These are phyloP conservation scores for Hirudinaria manillensis DNA, from an alignment of 2,888 invertebrate genomes.

Conservation along the genomic window DNA sequence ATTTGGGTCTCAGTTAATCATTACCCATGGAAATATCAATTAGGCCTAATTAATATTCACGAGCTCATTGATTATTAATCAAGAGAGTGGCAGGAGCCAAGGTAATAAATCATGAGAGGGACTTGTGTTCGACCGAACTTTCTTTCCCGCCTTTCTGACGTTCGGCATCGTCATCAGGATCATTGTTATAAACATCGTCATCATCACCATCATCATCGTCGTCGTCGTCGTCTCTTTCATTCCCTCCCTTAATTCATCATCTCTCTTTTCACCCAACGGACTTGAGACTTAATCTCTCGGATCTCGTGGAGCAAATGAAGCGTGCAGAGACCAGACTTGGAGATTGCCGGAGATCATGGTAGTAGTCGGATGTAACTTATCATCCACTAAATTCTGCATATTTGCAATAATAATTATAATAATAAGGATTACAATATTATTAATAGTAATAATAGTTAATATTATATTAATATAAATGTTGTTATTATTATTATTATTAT, in stretches of 20 bases:
- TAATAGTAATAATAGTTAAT: too few species aligned
- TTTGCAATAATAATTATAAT: too few species aligned
- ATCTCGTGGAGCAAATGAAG: background rate
- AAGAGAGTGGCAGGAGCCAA: too few species aligned
- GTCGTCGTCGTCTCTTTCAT: background rate
- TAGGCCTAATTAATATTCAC: background rate
- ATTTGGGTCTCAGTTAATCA: background rate
- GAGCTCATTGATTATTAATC: too few species aligned
- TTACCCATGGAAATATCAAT: background rate
- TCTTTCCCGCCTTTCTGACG: background rate
- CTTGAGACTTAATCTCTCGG: background rate
- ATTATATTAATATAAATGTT: too few species aligned
- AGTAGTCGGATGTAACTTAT: too few species aligned
- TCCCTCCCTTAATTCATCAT: background rate
- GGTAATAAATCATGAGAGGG: too few species aligned
- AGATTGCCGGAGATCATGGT: background rate
- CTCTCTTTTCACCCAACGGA: background rate
- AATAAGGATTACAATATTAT: too few species aligned
- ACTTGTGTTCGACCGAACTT: background rate
- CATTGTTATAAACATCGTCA: background rate
- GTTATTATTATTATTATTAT: too few species aligned
- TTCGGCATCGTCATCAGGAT: slow-evolving; percentile 9
- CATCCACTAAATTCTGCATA: too few species aligned
- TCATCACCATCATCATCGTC: background rate
- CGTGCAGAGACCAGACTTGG: slow-evolving; percentile 2